A percentile compares a stretch with the other conserved stretches of the same genome.
phyloP scores from a whole-genome alignment of 1,140 invertebrate genomes.

The Lucilia sericata region DNA sequence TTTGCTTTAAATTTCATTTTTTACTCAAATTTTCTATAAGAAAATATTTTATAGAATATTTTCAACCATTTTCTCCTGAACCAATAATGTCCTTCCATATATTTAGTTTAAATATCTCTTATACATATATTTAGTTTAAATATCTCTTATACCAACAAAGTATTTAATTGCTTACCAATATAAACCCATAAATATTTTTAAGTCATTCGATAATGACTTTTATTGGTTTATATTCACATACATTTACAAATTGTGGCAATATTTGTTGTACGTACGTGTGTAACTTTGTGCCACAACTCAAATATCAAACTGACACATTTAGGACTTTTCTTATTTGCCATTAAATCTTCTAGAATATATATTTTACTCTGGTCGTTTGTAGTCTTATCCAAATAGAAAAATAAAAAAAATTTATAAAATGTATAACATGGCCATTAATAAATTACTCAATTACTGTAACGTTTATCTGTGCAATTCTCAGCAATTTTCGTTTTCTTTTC shows the following conservation, averaged over 20 bases:
- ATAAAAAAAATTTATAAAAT: neutral
- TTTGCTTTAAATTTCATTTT: no score
- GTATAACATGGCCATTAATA: conserved; percentile 18
- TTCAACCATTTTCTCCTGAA: neutral
- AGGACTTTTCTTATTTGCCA: neutral
- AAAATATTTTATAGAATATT: no score
- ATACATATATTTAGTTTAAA: neutral
- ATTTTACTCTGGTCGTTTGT: neutral
- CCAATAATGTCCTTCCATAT: neutral
- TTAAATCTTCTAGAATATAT: no score
- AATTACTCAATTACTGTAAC: conserved; percentile 33
- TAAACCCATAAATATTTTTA: neutral
- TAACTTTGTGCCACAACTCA: neutral
- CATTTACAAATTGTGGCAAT: neutral
- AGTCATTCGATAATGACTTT: neutral
- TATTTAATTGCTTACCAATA: no score
- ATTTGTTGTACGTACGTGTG: neutral
- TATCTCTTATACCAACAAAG: no score
- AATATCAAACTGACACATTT: neutral
- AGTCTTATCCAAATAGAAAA: neutral
- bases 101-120: neutral
- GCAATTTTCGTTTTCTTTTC: conserved; percentile 18
- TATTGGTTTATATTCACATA: neutral
- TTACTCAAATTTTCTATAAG: no score
- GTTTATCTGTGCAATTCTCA: conserved; percentile 34